phyloP scores from a whole-genome alignment of 64 coral and sea anemone genomes.

The Pocillopora verrucosa region DNA sequence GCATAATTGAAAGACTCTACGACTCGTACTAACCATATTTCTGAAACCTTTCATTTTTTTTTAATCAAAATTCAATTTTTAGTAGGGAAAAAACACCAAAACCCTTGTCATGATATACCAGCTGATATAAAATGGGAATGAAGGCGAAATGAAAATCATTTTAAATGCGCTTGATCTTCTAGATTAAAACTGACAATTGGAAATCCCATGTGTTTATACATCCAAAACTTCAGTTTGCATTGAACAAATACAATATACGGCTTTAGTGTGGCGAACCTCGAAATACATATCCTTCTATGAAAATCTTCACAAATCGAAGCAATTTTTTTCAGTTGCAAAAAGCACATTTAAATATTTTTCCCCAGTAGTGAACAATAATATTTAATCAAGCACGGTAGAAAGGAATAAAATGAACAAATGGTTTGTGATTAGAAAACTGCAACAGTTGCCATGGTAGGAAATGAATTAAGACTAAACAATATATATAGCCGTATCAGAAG shows the following conservation, averaged over 20 bases:
- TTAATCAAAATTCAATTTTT: neutral
- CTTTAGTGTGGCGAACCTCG: neutral
- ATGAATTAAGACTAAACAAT: neutral
- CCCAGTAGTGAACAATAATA: conserved; percentile 16
- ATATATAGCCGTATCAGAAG: neutral
- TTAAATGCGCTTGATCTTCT: conserved; percentile 1
- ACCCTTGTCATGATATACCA: neutral
- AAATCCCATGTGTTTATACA: neutral
- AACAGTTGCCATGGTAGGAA: neutral
- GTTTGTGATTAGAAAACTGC: neutral
- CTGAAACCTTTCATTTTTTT: neutral
- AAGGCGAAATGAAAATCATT: neutral
- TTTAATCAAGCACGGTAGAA: neutral
- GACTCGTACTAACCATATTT: neutral
- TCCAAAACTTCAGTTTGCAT: neutral
- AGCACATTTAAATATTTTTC: neutral
- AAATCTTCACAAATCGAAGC: neutral
- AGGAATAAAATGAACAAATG: neutral
- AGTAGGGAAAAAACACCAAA: neutral
- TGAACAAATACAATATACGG: neutral
- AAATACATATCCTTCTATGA: neutral
- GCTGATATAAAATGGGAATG: neutral
- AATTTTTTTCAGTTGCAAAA: neutral
- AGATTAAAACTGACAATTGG: neutral
- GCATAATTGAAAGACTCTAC: neutral